Base-by-base conservation (phyloP, 2,797 vertebrate genomes). In the Parauchenoglanis punctatus region DNA sequence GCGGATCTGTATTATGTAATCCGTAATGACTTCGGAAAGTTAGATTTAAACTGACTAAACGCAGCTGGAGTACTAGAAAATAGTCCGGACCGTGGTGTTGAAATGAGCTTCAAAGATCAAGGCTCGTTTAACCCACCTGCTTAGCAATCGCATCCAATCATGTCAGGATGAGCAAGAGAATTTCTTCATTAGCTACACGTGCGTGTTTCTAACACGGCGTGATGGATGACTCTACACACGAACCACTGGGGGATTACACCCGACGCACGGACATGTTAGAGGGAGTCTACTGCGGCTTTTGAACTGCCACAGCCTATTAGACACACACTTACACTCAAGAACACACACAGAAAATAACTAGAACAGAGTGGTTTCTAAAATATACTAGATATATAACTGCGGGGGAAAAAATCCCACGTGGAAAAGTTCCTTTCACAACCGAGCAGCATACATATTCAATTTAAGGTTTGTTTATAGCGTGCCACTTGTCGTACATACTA, bases 281-380 rank as follows among this genome's bases (percentile, higher is more conserved):
- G 28, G 77, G 49, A 68, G 85, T 59, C 77, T 49, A 70, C 65
- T 44, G n/a, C n/a, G 40, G 56, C 80, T 83, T 54, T 52, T 65
- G 81, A 73, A 75, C 44, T 54, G 58, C 59, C 80, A 87, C 56
- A 54, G 58, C 49, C 80, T 82, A 87, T 87, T 82, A 81, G 23
- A 87, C 25, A 10, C 28, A 54, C 54, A 44, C 35, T 59, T 61
- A 61, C 56, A 35, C 31, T 81, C 8, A 2, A 59, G 56, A 44
- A 81, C 18, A 61, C 54, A 58, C 77, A 31, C 15, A 35, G 54
- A 82, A 81, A 25, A 80, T 23, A 35, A 59, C 76, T 72, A 2
- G 23, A 52, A 52, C 28, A 23, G 28, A 4, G 52, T 20, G 49
- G 49, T 28, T 56, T 77, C 17, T 31, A 17, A 77, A 78, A 58